Conservation (phyloP, 2,797 vertebrate species). For the Taeniopygia guttata region DNA sequence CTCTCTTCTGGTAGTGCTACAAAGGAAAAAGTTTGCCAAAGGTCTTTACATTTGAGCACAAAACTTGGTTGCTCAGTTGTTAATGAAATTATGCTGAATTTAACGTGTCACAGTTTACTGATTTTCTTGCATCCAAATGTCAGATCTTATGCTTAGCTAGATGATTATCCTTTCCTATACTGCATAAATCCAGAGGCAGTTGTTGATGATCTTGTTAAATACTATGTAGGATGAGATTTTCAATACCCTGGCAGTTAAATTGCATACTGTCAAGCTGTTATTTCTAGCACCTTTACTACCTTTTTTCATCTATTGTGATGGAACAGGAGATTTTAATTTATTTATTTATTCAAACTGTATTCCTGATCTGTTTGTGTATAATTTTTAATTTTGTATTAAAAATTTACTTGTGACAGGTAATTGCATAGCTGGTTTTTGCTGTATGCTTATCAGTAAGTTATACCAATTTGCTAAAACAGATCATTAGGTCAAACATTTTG, state of each 20-base stretch:
- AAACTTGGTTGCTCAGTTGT: neutral
- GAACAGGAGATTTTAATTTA: neutral
- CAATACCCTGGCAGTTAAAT: neutral
- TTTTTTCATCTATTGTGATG: neutral
- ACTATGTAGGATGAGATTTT: neutral
- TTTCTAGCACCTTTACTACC: neutral
- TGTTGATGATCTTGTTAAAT: slow-evolving; percentile 26
- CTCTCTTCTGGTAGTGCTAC: neutral
- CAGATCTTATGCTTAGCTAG: neutral
- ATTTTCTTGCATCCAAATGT: neutral
- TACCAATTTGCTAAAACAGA: neutral
- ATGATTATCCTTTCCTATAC: neutral
- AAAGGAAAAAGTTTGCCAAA: neutral
- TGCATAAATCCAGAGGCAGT: neutral
- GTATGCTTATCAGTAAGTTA: neutral
- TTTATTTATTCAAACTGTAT: neutral
- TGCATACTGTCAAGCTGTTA: neutral
- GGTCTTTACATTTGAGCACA: neutral
- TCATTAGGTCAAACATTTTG: neutral
- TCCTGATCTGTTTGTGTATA: neutral
- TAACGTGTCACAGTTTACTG: neutral
- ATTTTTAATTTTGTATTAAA: slow-evolving; percentile 23
- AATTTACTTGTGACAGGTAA: neutral
- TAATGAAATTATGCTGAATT: neutral
- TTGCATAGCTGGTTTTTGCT: neutral